Evolutionary conservation across 53 echinoderm and acorn worm genomes (phyloP), one percentile per base, ranked within the genome.

Genomic region (Pentamera pediparva): DNA sequence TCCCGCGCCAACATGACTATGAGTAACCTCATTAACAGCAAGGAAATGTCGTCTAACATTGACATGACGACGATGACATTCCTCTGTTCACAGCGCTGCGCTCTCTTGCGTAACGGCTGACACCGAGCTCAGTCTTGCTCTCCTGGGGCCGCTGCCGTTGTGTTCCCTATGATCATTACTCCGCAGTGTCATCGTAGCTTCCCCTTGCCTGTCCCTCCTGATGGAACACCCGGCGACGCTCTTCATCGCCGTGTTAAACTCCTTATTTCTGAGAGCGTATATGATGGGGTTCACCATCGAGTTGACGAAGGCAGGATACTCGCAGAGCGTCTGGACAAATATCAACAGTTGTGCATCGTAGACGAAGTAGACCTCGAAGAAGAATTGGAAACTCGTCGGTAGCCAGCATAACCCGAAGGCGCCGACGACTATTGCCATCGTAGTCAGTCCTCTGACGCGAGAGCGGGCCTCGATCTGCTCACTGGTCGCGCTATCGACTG

Each of bases 321-420:
- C 67, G 47, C 67, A 67, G 8, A 43, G 3, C 20, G 47, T 47
- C 45, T 67, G 67, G 2, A 67, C 67, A 7, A 67, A 4, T 10
- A 67, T 36, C 35, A 72, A 7, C 19, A 21, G 24, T 29, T 27
- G 5, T 9, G 21, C 53, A 72, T 29, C 37, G 37, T 72, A 72
- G 3, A 30, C 3, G 37, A 52, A 72, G 37, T 72, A 72, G 7
- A 53, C 18, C 19, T 72, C 55, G 36, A 51, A 72, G 6, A 72
- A 21, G 36, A 72, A 72, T 26, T 54, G 52, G 31, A 72, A 72
- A 35, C 73, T 54, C 8, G 55, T 54, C 6, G 73, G 73, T 8
- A 72, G n/a, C 55, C 73, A 72, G 32, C 73, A 72, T 52, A 54
- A 52, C 3, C 52, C 73, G 35, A 72, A 72, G 24, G 37, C 73